These are phyloP conservation scores for Spodoptera exigua DNA, from an alignment of 2,888 invertebrate genomes.

Conservation along the genomic window DNA sequence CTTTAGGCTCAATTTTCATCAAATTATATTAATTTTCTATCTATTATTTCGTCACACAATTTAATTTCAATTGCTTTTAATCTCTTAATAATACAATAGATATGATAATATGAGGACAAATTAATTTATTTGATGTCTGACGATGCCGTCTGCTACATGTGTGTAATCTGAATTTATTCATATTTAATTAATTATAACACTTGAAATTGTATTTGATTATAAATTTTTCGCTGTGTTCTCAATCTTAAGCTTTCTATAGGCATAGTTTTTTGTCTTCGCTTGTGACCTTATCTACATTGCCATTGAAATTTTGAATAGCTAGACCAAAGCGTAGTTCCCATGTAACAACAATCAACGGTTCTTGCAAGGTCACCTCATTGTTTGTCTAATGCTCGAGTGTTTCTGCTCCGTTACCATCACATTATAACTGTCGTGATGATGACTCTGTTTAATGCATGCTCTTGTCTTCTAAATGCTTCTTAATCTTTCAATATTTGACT, in stretches of 20 bases:
- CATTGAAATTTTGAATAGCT: conserved; percentile 50
- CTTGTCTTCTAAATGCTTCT: conserved; percentile 11
- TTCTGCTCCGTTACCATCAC: conserved; percentile 26
- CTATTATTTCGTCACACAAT: conserved; percentile 14
- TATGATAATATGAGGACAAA: too few relatives aligned
- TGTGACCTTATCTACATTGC: conserved; percentile 37
- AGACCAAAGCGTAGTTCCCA: conserved; percentile 44
- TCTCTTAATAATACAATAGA: too few relatives aligned
- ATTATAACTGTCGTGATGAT: conserved; percentile 19
- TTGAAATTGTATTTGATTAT: too few relatives aligned
- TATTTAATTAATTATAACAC: too few relatives aligned
- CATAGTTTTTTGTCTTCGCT: conserved; percentile 26
- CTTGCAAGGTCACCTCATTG: conserved; percentile 50
- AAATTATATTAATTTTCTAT: conserved; percentile 18
- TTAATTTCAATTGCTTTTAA: neutral
- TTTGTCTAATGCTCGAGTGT: conserved; percentile 28
- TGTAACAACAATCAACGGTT: conserved; percentile 28
- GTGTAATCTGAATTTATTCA: too few relatives aligned
- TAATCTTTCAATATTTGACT: conserved; percentile 23
- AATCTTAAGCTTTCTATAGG: too few relatives aligned
- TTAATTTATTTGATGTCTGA: too few relatives aligned
- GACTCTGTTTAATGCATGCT: conserved; percentile 13
- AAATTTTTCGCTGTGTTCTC: too few relatives aligned
- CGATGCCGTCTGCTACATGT: too few relatives aligned
- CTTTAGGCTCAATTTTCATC: neutral